phyloP scores from a whole-genome alignment of 2,113 vertebrate genomes.

The Rhynchomys soricoides region DNA sequence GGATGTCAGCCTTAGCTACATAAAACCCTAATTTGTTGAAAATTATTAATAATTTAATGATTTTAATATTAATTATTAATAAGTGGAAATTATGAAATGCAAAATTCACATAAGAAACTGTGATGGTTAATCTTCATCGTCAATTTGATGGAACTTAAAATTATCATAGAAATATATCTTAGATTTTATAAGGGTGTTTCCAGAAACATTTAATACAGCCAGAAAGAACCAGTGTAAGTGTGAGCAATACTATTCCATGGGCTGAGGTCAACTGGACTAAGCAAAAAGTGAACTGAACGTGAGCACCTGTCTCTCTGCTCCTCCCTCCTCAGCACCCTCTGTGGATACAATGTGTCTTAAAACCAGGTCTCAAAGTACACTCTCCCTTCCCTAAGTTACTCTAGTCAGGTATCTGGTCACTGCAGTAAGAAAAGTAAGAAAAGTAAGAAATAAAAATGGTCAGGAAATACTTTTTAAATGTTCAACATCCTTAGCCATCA shows the following conservation, averaged over 20 bases:
- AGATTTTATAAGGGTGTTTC: neutral
- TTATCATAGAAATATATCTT: neutral
- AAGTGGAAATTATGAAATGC: neutral
- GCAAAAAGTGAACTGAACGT: neutral
- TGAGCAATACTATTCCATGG: neutral
- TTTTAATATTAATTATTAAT: too few species aligned
- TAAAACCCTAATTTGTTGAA: too few species aligned
- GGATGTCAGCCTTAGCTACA: neutral
- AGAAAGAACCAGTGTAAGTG: neutral
- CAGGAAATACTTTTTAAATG: neutral
- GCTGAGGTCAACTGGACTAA: neutral
- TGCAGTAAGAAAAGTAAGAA: neutral
- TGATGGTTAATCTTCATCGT: neutral
- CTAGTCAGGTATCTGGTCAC: neutral
- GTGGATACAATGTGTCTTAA: neutral
- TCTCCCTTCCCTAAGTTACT: neutral
- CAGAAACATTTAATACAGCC: neutral
- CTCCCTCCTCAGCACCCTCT: neutral
- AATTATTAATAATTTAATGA: too few species aligned
- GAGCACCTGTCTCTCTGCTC: neutral
- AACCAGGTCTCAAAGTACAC: neutral
- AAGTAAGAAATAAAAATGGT: neutral
- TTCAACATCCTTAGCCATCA: neutral
- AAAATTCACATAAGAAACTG: neutral
- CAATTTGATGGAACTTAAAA: neutral